phyloP scores from a whole-genome alignment of 2,888 invertebrate genomes.

The Ctena decussata region DNA sequence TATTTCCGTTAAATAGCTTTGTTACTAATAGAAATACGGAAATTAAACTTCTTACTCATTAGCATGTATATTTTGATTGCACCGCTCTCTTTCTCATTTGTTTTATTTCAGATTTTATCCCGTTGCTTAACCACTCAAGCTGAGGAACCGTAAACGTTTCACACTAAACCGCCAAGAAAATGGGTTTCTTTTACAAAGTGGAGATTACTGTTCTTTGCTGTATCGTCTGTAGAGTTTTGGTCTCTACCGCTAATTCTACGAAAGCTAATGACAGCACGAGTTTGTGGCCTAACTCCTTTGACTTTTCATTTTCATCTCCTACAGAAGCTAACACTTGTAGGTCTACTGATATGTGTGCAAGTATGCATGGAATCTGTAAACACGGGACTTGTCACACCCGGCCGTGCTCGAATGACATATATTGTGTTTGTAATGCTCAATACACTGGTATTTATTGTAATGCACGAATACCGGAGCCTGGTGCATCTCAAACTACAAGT shows the following conservation, averaged over 20 bases:
- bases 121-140: no score
- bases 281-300: conserved; percentile 3
- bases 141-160: neutral
- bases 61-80: no score
- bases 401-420: conserved; percentile 23
- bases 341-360: conserved; percentile 21
- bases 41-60: no score
- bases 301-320: conserved; percentile 22
- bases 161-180: neutral
- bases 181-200: neutral
- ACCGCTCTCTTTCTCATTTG: no score
- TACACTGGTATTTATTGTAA: conserved; percentile 38
- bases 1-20: no score
- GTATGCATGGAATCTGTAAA: conserved; percentile 40
- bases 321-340: neutral
- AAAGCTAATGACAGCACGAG: neutral
- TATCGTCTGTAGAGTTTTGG: neutral
- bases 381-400: conserved; percentile 27
- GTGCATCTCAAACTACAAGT: neutral
- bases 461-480: neutral
- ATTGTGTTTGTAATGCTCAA: conserved; percentile 33
- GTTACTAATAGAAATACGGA: no score
- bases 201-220: neutral
- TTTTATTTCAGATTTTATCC: no score
- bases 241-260: neutral